These are phyloP conservation scores for Oppia nitens DNA, from an alignment of 1,140 invertebrate genomes.

Conservation along the genomic window DNA sequence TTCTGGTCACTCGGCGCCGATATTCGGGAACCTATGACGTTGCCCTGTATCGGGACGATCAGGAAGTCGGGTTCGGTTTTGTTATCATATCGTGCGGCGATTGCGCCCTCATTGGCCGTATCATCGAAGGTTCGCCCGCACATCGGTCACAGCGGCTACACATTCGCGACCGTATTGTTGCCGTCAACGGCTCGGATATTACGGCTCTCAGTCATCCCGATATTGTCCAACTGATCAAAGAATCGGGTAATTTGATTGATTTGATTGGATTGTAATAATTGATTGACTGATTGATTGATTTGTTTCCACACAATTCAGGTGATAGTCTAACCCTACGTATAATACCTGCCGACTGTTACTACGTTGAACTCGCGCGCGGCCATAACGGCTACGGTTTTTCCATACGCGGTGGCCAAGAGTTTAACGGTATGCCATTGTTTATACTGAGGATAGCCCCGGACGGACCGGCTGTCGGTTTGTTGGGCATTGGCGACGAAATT, in stretches of 20 bases:
- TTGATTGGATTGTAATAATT: no score
- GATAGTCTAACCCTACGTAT: slow-evolving; percentile 15
- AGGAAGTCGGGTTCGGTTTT: slow-evolving; percentile 96
- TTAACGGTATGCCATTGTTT: slow-evolving; percentile 66
- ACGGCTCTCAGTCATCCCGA: slow-evolving; percentile 84
- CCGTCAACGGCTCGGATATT: slow-evolving; percentile 84
- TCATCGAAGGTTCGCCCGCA: slow-evolving; percentile 86
- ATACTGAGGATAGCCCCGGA: slow-evolving; percentile 62
- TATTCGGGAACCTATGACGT: slow-evolving; percentile 17
- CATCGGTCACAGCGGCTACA: slow-evolving; percentile 72
- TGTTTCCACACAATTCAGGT: neutral
- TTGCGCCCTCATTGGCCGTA: slow-evolving; percentile 38
- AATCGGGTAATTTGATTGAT: slow-evolving; percentile 78
- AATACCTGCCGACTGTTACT: slow-evolving; percentile 36
- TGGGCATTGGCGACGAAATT: slow-evolving; percentile 58
- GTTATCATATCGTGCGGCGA: slow-evolving; percentile 94
- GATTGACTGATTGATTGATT: slow-evolving; percentile 3
- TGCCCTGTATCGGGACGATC: slow-evolving; percentile 41
- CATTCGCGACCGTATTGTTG: slow-evolving; percentile 86
- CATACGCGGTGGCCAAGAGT: slow-evolving; percentile 62
- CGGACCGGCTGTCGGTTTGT: slow-evolving; percentile 44
- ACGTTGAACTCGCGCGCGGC: slow-evolving; percentile 50
- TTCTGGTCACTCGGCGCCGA: slow-evolving; percentile 13
- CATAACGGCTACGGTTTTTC: slow-evolving; percentile 65
- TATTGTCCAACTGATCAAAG: slow-evolving; percentile 80